Base-by-base conservation (phyloP, 2,888 invertebrate species). In the Netelia fuscicornis region DNA sequence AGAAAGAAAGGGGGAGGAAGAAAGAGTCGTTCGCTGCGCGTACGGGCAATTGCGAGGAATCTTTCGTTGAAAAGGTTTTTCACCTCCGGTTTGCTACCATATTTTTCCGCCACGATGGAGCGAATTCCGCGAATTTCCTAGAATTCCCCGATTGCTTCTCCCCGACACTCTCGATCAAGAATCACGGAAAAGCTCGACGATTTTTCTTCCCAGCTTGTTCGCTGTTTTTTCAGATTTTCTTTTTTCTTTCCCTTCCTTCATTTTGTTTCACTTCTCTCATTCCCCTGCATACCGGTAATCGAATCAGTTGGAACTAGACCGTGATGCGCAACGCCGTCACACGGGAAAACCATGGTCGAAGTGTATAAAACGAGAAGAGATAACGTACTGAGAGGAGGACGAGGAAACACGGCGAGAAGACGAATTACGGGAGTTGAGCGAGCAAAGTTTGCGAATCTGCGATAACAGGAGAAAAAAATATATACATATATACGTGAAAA, bases 221-320 rank as follows among this genome's bases (percentile, higher is more conserved):
- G 60, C 5, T 48, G 44, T 64, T 67, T 67, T 76, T 20, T 52
- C 37, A 42, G 65, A 67, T 77, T 70, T 54, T 71, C 13, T 58
- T 56, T 65, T 44, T 13, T 11, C 48, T 37, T 20, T 42, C 17
- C 64, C 54, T 68, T 48, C n/a, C 70, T 48, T 25, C 2, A 13
- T n/a, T 42, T 68, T 20, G 8, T 48, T 42, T 13, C 13, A 48
- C 30, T 60, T 56, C 65, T 13, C 13, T 42, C 71, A 8, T 23
- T 13, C 17, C 79, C 20, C 48, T 17, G 2, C 6, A 64, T 17
- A 44, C 52, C 42, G 37, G 52, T 81, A 78, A 84, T 84, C 74
- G 81, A 77, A 84, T 84, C 77, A 84, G 81, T 72, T 72, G 77
- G 68, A 84, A 84, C 65, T 64, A 77, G 77, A 84, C 81, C 84